Evolutionary conservation across 2,888 invertebrate species (phyloP), one percentile per base, ranked within the genome.

Genomic region (Cephonodes hylas): DNA sequence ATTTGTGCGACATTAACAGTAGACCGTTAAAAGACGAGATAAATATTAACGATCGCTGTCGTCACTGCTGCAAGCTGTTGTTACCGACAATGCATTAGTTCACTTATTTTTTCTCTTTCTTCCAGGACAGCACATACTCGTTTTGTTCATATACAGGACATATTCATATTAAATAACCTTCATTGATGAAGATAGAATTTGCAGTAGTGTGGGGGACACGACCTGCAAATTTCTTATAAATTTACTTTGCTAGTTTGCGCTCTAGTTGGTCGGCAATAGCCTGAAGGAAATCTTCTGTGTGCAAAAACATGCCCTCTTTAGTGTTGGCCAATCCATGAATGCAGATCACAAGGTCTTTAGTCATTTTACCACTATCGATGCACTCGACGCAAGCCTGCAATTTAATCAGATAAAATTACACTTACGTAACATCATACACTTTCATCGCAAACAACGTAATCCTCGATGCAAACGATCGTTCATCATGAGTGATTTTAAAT

Each of bases 321-420:
- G 97, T 95, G 80, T 96, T 96, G 64, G 95, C 93, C 70, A 97
- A 75, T 23, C 97, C 97, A 82, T 97, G 95, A 80, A 98, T 97
- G 80, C 97, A 97, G 65, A 95, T 96, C 18, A 96, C 97, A 75
- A 98, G 93, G 90, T 98, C 97, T 89, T 97, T 98, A 15, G 97
- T 98, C 95, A 97, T 95, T 80, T 96, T 95, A 44, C 97, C 97
- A 64, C 94, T 91, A 82, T 97, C 96, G 7, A 98, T 95, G 68
- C 96, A 96, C 74, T 96, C 96, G 1, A 97, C 94, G 83, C 97
- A 98, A 0, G 97, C 96, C 85, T 93, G 83, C 56, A 59, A 53
- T 34, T 44, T 42, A 23, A 53, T 31, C 48, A 53, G 38, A 62
- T 62, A 27, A 27, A 13, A 20, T 44, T 42, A 56, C 18, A 31